A percentile compares a stretch with the other conserved stretches of the same genome.
Conservation (phyloP, 2,113 vertebrate species). For the Gila orcuttii region DNA sequence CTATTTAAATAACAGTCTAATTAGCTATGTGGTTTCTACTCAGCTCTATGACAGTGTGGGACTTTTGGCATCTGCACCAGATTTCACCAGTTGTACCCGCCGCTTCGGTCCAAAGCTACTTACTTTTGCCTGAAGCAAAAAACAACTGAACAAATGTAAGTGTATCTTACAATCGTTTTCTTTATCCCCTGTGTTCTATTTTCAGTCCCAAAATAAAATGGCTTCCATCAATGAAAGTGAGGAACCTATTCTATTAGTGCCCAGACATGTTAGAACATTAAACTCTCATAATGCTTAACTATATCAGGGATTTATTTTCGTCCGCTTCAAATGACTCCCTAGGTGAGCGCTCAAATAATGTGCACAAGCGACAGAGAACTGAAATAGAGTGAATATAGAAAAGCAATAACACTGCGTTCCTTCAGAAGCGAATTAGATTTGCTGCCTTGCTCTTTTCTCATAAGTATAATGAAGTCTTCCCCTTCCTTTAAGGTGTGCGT, state of each 20-base stretch:
- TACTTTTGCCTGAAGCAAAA: conserved; percentile 13
- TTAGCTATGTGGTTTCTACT: conserved; percentile 13
- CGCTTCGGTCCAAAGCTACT: conserved; percentile 19
- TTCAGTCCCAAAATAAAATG: conserved; percentile 53
- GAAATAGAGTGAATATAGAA: conserved; percentile 60
- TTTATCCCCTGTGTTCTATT: conserved; percentile 47
- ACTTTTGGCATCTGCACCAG: conserved; percentile 12
- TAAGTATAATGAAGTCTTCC: conserved; percentile 73
- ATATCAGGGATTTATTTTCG: conserved; percentile 71
- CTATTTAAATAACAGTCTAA: not conserved
- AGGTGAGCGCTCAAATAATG: conserved; percentile 65
- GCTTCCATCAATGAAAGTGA: conserved; percentile 61
- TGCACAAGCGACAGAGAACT: conserved; percentile 41
- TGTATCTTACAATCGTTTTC: conserved; percentile 18
- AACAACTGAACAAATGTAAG: conserved; percentile 37
- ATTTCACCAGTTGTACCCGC: not conserved
- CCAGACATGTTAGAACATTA: conserved; percentile 71
- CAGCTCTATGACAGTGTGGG: not conserved
- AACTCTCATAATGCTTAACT: conserved; percentile 69
- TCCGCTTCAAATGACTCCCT: conserved; percentile 64
- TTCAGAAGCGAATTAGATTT: conserved; percentile 68
- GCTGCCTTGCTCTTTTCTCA: conserved; percentile 67
- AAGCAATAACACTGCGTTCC: conserved; percentile 68
- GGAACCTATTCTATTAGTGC: conserved; percentile 71
- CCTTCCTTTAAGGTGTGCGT: conserved; percentile 46